phyloP scores from a whole-genome alignment of 1,140 invertebrate genomes.

The Spodoptera litura region DNA sequence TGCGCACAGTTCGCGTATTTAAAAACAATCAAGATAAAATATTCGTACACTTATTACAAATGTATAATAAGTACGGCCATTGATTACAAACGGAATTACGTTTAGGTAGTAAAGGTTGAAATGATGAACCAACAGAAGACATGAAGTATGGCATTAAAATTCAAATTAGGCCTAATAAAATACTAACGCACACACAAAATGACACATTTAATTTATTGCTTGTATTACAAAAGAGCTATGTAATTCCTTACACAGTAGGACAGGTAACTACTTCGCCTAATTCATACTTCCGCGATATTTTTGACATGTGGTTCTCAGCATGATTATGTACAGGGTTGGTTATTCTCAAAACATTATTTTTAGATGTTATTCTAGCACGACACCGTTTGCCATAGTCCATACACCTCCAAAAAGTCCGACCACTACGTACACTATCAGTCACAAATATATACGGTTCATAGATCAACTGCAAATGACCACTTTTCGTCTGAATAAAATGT shows the following conservation, averaged over 20 bases:
- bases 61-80: too few species aligned
- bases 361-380: slow-evolving; percentile 80
- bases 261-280: slow-evolving; percentile 80
- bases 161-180: slow-evolving; percentile 16
- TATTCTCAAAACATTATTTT: slow-evolving; percentile 77
- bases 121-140: background rate
- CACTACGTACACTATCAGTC: slow-evolving; percentile 80
- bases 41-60: background rate
- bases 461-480: slow-evolving; percentile 80
- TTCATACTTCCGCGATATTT: slow-evolving; percentile 79
- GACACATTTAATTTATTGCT: slow-evolving; percentile 5
- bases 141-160: background rate
- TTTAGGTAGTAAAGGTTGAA: background rate
- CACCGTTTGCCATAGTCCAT: slow-evolving; percentile 82
- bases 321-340: slow-evolving; percentile 82
- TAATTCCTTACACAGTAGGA: slow-evolving; percentile 64
- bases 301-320: slow-evolving; percentile 73
- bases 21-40: background rate
- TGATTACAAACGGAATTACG: too few species aligned
- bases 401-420: slow-evolving; percentile 82
- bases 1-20: too few species aligned
- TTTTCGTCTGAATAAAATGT: slow-evolving; percentile 83
- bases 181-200: slow-evolving; percentile 24
- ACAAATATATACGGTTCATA: slow-evolving; percentile 83
- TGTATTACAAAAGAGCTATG: background rate